A percentile compares a stretch with the other conserved stretches of the same genome.
phyloP scores from a whole-genome alignment of 2,797 vertebrate genomes.

The Bucorvus abyssinicus region DNA sequence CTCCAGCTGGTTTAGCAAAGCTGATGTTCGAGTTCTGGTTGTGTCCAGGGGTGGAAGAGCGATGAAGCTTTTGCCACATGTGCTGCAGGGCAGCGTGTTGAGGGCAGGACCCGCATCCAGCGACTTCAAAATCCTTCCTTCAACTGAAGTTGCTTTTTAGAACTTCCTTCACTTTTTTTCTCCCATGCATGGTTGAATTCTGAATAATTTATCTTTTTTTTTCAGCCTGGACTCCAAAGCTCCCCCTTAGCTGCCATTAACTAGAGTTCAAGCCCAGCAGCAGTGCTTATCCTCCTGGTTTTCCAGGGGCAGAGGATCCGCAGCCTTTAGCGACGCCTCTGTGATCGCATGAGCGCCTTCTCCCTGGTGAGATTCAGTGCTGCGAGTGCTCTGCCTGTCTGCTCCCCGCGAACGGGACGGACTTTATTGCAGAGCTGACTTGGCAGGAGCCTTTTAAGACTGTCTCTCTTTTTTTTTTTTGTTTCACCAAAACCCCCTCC shows the following conservation, averaged over 20 bases:
- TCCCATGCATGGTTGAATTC: neutral
- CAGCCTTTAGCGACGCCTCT: neutral
- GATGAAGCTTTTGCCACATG: neutral
- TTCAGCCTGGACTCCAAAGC: neutral
- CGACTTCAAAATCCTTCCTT: neutral
- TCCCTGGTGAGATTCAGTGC: neutral
- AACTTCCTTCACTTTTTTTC: neutral
- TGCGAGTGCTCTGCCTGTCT: neutral
- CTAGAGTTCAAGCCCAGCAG: fast-evolving
- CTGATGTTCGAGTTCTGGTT: neutral
- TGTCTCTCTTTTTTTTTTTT: neutral
- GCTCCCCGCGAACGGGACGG: neutral
- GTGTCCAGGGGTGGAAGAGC: neutral
- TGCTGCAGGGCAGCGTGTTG: neutral
- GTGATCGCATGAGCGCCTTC: neutral
- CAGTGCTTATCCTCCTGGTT: neutral
- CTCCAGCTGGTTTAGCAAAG: neutral
- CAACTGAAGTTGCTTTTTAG: neutral
- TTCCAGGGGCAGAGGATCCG: neutral
- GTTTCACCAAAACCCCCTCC: neutral
- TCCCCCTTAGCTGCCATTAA: neutral
- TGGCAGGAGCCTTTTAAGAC: neutral
- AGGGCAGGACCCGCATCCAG: neutral
- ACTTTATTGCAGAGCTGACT: neutral
- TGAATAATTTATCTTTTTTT: neutral